phyloP scores from a whole-genome alignment of 2,113 vertebrate species.

The Sardina pilchardus region DNA sequence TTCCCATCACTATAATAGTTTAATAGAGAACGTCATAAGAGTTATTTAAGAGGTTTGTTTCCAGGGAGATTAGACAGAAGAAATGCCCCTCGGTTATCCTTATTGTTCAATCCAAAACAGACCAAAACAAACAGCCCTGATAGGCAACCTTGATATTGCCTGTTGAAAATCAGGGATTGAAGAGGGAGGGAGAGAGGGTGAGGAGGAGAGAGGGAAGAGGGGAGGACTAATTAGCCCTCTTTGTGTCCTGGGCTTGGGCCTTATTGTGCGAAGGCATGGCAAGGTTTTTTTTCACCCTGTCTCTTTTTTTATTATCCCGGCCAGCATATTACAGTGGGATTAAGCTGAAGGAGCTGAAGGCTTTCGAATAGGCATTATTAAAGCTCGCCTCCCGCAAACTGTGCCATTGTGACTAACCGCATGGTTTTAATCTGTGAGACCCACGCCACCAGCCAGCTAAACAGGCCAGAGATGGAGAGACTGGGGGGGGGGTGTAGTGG shows the following conservation, averaged over 20 bases:
- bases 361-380: slow-evolving; percentile 35
- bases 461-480: slow-evolving; percentile 7
- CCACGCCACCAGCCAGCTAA: slow-evolving; percentile 24
- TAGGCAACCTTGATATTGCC: slow-evolving; percentile 50
- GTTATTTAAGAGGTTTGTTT: background rate
- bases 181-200: slow-evolving; percentile 42
- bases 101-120: slow-evolving; percentile 32
- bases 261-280: slow-evolving; percentile 35
- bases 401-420: slow-evolving; percentile 38
- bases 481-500: background rate
- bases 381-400: slow-evolving; percentile 35
- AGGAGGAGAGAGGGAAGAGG: background rate
- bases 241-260: slow-evolving; percentile 49
- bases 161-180: slow-evolving; percentile 20
- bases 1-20: background rate
- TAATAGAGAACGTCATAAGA: no score
- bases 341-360: slow-evolving; percentile 32
- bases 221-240: slow-evolving; percentile 59
- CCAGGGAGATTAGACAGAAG: background rate
- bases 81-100: background rate
- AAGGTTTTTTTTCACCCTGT: slow-evolving; percentile 24
- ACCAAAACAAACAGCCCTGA: slow-evolving; percentile 31
- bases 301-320: slow-evolving; percentile 48
- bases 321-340: slow-evolving; percentile 49
- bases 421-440: slow-evolving; percentile 46